Conservation (phyloP, 2,797 vertebrate genomes). For the Oreortyx pictus region DNA sequence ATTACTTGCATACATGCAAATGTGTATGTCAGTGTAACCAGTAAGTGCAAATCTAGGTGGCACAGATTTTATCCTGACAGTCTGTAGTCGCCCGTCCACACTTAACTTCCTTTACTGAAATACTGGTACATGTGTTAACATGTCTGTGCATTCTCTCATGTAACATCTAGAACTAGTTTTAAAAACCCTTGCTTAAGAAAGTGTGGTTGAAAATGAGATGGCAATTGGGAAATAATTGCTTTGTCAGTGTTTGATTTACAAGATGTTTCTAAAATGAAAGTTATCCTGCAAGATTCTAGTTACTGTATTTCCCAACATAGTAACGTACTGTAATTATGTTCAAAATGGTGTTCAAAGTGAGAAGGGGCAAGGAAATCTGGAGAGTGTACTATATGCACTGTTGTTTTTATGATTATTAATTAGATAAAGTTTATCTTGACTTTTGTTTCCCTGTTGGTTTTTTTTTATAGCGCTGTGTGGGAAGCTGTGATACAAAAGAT, state of each 20-base stretch:
- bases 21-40: neutral
- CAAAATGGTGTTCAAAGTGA: neutral
- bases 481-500: neutral
- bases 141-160: neutral
- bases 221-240: neutral
- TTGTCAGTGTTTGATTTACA: neutral
- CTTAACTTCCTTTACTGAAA: neutral
- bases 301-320: neutral
- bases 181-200: neutral
- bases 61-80: neutral
- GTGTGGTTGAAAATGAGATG: neutral
- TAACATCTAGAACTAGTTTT: neutral
- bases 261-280: neutral
- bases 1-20: neutral
- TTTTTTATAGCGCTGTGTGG: neutral
- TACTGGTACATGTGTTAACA: neutral
- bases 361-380: neutral
- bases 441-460: neutral
- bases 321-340: neutral
- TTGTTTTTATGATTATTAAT: neutral
- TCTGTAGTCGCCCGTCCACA: fast-evolving
- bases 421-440: neutral
- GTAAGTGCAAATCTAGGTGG: neutral
- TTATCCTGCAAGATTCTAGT: neutral
- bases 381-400: neutral